Evolutionary conservation across 2,888 invertebrate genomes (phyloP).

Genomic region (Torymus auratus): DNA sequence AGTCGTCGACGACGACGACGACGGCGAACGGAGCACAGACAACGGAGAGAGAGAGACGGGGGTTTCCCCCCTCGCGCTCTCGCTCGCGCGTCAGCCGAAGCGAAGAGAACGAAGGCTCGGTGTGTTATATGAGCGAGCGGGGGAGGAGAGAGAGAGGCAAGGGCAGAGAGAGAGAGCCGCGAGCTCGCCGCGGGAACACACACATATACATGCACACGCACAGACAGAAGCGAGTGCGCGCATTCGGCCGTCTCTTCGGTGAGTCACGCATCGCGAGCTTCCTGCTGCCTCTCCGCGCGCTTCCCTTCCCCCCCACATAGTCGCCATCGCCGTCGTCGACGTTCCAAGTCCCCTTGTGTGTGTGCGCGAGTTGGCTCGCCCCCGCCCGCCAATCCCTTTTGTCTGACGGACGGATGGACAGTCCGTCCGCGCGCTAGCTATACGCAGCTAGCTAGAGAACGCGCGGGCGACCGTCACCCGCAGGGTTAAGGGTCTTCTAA

Average conservation of each 20-base stretch:
- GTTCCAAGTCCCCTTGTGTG: conserved; percentile 35
- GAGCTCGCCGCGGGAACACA: conserved; percentile 64
- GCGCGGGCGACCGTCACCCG: conserved; percentile 74
- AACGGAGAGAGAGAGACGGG: neutral
- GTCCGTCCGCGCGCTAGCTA: conserved; percentile 61
- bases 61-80: neutral
- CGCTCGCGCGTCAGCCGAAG: neutral
- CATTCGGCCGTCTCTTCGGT: conserved; percentile 67
- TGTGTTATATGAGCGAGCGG: conserved; percentile 61
- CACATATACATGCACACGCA: neutral
- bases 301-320: conserved; percentile 15
- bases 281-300: conserved; percentile 67
- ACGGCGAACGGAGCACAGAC: conserved; percentile 3
- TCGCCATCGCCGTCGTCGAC: conserved; percentile 41
- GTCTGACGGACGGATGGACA: conserved; percentile 60
- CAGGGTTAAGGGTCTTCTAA: conserved; percentile 75
- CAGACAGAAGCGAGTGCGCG: conserved; percentile 3
- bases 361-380: conserved; percentile 46
- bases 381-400: conserved; percentile 68
- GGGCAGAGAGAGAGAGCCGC: conserved; percentile 69
- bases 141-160: conserved; percentile 65
- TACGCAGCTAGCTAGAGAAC: conserved; percentile 64
- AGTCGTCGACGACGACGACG: conserved; percentile 54
- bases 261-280: conserved; percentile 77
- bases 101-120: conserved; percentile 38